Evolutionary conservation across 92 coral and sea anemone genomes (phyloP).

Genomic region (Actinernus sp.): DNA sequence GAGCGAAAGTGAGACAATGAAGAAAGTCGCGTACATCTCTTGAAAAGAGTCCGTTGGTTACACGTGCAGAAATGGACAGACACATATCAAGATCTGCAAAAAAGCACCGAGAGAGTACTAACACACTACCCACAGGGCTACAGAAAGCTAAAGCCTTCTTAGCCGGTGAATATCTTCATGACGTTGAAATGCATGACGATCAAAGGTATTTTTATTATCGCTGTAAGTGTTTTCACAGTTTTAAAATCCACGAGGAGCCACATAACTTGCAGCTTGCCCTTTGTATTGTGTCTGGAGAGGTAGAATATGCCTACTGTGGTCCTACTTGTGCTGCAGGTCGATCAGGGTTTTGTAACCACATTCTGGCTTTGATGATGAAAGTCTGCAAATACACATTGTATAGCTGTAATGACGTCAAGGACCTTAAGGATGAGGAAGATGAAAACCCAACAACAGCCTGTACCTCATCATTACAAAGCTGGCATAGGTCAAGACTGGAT

Average conservation of each 20-base stretch:
- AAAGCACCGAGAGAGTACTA: slow-evolving; percentile 1
- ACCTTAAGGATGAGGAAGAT: slow-evolving; percentile 48
- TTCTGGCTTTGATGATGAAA: slow-evolving; percentile 57
- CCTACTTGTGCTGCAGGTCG: slow-evolving; percentile 62
- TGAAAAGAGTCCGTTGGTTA: slow-evolving; percentile 39
- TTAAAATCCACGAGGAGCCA: slow-evolving; percentile 53
- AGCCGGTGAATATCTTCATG: slow-evolving; percentile 58
- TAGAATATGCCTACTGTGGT: slow-evolving; percentile 46
- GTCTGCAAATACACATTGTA: slow-evolving; percentile 54
- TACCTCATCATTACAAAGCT: slow-evolving; percentile 59
- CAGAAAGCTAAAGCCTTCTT: slow-evolving; percentile 47
- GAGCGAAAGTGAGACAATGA: neutral
- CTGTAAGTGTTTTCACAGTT: slow-evolving; percentile 67
- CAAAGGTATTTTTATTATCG: slow-evolving; percentile 38
- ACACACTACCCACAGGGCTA: slow-evolving; percentile 55
- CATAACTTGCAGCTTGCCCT: slow-evolving; percentile 45
- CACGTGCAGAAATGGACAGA: slow-evolving; percentile 46
- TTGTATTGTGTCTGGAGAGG: slow-evolving; percentile 64
- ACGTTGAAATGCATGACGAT: slow-evolving; percentile 29
- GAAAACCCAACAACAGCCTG: slow-evolving; percentile 54
- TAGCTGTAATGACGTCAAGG: slow-evolving; percentile 29
- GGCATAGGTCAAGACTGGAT: slow-evolving; percentile 52
- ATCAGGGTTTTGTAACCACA: slow-evolving; percentile 59
- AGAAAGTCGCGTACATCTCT: slow-evolving; percentile 15
- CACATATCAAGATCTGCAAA: slow-evolving; percentile 45